Evolutionary conservation across 2,888 invertebrate species (phyloP).

Genomic region (Lasioglossum zephyrum): DNA sequence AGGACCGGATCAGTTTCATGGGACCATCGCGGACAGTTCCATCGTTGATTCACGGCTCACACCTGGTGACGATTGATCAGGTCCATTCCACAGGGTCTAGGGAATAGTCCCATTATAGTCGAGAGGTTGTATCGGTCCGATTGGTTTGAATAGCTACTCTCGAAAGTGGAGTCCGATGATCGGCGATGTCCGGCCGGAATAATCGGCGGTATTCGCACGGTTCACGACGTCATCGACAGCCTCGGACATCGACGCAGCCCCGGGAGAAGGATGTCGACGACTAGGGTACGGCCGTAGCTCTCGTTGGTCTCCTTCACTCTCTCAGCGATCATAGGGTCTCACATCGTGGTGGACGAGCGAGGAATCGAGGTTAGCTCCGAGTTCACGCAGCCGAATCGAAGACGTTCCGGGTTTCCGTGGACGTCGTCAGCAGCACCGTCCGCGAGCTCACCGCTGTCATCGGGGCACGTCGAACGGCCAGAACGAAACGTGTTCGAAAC

Average conservation of each 20-base stretch:
- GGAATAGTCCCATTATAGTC: neutral
- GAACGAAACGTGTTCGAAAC: constrained; percentile 37
- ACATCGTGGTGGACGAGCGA: neutral
- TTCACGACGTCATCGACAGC: neutral
- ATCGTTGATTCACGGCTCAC: neutral
- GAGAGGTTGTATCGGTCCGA: neutral
- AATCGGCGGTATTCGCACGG: neutral
- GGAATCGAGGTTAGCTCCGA: constrained; percentile 40
- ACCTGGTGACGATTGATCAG: neutral
- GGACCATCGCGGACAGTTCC: neutral
- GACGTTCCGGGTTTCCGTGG: constrained; percentile 22
- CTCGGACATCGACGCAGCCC: neutral
- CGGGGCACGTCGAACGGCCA: constrained; percentile 21
- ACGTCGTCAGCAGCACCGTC: constrained; percentile 37
- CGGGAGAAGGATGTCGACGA: neutral
- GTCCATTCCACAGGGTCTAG: neutral
- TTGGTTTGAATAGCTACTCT: neutral
- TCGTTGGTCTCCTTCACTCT: neutral
- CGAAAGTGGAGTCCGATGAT: neutral
- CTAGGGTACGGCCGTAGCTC: no score
- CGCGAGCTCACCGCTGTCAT: constrained; percentile 18
- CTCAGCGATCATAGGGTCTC: neutral
- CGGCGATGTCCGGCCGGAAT: neutral
- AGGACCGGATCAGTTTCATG: neutral
- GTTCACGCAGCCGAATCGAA: constrained; percentile 47